Evolutionary conservation across 2,888 invertebrate species (phyloP), one percentile per base, ranked within the genome.

Genomic region (Sinelater perroti): DNA sequence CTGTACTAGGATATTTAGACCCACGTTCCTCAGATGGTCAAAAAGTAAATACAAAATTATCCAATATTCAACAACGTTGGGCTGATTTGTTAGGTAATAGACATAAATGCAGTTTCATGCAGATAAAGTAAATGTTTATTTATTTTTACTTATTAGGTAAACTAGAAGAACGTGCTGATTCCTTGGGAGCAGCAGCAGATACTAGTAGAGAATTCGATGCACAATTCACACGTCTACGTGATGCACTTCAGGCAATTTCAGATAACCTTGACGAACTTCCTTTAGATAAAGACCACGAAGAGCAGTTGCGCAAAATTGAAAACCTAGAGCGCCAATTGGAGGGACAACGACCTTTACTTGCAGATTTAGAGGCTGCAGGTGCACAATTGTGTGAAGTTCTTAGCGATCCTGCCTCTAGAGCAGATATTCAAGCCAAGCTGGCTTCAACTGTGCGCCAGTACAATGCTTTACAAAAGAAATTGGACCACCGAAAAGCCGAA

Each of bases 161-260:
- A 67, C 79, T 97, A 50, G 93, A 93, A 71, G 91, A 94, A 67
- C 87, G 96, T n/a, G 94, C 95, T 0, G 88, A 89, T 26, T 91
- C 90, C 57, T 81, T 96, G 2, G 94, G 95, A 54, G 94, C 94
- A 1, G 95, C 96, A 0, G 94, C 93, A 1, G 95, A 95, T 70
- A 93, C 95, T 5, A 93, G 94, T 45, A 87, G 93, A 55, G 95
- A 96, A 78, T 96, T 97, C 76, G 95, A 95, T 78, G 92, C 93
- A 0, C 91, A 91, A 1, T 82, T 95, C 2, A 86, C 90, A 54
- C 84, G 93, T 1, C 81, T 97, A 3, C 84, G 90, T 11, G 93
- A 93, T 74, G 93, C 95, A n/a, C 77, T 97, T 40, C 91, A 93
- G 73, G 87, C 86, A 57, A 93, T 96, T 67, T 88, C 89, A 20